These are phyloP conservation scores for Caenorhabditis sp. DNA, from an alignment of 2,888 invertebrate genomes.

Conservation along the genomic window DNA sequence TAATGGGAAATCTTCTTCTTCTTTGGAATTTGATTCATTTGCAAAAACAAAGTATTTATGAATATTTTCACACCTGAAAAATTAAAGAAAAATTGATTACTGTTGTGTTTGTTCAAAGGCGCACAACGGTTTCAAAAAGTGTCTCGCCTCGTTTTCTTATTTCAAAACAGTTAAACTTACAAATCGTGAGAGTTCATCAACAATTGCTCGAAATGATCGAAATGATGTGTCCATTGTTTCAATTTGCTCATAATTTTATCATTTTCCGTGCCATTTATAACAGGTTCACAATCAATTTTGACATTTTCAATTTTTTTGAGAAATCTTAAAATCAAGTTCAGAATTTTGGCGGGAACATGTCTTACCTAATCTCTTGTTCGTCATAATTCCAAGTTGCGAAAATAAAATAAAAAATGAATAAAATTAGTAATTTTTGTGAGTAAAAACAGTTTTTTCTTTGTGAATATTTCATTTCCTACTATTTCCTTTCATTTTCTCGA, in stretches of 20 bases:
- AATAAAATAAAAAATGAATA: not conserved
- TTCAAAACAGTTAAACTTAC: too few species aligned
- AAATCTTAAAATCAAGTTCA: not conserved
- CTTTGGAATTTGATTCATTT: slow-evolving; percentile 17
- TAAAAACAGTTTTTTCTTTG: not conserved
- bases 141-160: too few species aligned
- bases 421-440: not conserved
- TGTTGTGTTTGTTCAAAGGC: too few species aligned
- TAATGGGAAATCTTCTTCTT: slow-evolving; percentile 40
- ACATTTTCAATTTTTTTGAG: not conserved
- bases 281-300: not conserved
- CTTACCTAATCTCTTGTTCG: too few species aligned
- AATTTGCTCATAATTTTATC: not conserved
- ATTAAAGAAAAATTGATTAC: not conserved
- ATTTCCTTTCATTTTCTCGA: not conserved
- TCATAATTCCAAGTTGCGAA: not conserved
- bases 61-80: slow-evolving; percentile 32
- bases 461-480: not conserved
- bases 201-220: not conserved
- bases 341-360: too few species aligned
- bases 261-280: not conserved
- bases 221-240: slow-evolving; percentile 1
- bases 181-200: not conserved
- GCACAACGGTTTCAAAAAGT: too few species aligned
- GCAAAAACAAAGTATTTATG: slow-evolving; percentile 32